These are phyloP conservation scores for Anguilla pacifica DNA, from an alignment of 2,797 vertebrate species.

Conservation along the genomic window DNA sequence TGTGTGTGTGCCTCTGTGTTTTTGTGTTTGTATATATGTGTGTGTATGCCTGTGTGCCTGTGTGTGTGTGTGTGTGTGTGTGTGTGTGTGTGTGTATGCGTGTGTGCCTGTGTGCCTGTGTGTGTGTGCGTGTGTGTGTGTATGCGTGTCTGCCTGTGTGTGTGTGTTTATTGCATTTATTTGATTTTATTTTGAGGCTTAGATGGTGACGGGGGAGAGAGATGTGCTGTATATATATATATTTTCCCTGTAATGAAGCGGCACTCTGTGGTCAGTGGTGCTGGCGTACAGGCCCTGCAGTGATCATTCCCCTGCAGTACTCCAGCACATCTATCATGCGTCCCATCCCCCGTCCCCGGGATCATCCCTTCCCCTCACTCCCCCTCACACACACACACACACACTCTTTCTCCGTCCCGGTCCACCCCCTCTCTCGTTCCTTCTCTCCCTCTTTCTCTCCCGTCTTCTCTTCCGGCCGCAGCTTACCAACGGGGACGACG, in stretches of 20 bases:
- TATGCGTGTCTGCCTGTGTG: not conserved
- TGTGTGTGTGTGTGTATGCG: not conserved
- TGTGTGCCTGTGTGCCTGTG: not conserved
- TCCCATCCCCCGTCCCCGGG: not conserved
- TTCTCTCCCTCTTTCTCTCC: not conserved
- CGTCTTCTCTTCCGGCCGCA: no score
- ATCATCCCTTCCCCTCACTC: not conserved
- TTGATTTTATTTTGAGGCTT: not conserved
- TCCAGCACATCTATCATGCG: not conserved
- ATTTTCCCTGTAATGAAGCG: slow-evolving; percentile 1
- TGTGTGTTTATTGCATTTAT: not conserved
- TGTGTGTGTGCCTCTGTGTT: not conserved
- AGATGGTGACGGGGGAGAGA: not conserved
- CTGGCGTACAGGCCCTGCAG: not conserved
- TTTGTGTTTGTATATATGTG: not conserved
- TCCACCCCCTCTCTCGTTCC: not conserved
- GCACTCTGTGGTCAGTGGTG: not conserved
- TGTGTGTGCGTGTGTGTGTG: not conserved
- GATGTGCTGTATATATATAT: not conserved
- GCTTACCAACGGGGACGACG: not conserved
- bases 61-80: not conserved
- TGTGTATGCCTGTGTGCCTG: not conserved
- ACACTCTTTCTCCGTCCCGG: not conserved
- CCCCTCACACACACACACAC: not conserved
- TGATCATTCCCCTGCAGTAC: not conserved